These are phyloP conservation scores for Crotalus tigris DNA, from an alignment of 2,113 vertebrate genomes.

Conservation along the genomic window DNA sequence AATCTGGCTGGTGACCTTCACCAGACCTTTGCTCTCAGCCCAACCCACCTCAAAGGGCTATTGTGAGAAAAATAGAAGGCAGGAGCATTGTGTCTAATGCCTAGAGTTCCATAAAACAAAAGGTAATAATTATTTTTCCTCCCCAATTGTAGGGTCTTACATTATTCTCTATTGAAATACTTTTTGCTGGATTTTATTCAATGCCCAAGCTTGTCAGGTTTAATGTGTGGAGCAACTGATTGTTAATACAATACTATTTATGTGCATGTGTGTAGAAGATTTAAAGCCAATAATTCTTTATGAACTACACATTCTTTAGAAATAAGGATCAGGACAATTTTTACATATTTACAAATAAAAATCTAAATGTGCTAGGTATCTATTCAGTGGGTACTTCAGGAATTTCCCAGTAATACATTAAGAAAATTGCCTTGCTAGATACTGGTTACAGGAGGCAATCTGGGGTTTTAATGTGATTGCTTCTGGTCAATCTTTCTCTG, in stretches of 20 bases:
- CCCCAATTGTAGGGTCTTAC: background rate
- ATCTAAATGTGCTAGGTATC: background rate
- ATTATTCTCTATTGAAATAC: background rate
- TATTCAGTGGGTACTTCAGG: background rate
- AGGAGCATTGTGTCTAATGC: background rate
- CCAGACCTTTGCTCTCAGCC: background rate
- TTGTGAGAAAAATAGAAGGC: background rate
- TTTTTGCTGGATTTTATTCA: background rate
- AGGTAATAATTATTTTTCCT: background rate
- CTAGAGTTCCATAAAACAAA: background rate
- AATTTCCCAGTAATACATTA: background rate
- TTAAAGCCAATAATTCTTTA: background rate
- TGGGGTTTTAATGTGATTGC: too few relatives aligned
- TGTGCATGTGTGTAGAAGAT: background rate
- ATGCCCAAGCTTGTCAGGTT: background rate
- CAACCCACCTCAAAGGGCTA: background rate
- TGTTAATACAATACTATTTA: background rate
- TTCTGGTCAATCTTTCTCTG: too few relatives aligned
- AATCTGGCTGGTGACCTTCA: background rate
- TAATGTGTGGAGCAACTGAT: background rate
- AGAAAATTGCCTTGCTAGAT: background rate
- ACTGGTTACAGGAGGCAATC: too few relatives aligned
- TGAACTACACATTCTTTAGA: background rate
- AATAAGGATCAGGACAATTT: background rate
- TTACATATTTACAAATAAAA: background rate